A percentile compares a stretch with the other conserved stretches of the same genome.
phyloP scores from a whole-genome alignment of 2,797 vertebrate species.

The Paramormyrops hopkinsi region DNA sequence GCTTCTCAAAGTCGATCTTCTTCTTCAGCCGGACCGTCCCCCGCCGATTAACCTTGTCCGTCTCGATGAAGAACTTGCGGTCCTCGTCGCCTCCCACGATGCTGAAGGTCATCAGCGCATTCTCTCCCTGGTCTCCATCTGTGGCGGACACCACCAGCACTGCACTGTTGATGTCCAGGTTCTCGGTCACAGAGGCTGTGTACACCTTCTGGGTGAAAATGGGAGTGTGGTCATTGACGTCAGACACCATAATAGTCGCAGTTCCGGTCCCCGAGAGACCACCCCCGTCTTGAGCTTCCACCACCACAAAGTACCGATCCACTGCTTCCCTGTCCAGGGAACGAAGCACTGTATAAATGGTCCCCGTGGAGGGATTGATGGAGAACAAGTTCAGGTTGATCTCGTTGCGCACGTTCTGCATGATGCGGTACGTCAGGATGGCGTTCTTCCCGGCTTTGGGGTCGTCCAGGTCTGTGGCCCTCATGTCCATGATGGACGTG shows the following conservation, averaged over 20 bases:
- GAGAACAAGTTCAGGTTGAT: slow-evolving; percentile 82
- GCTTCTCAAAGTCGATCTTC: slow-evolving; percentile 78
- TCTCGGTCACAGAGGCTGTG: slow-evolving; percentile 64
- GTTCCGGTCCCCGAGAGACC: slow-evolving; percentile 78
- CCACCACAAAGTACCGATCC: slow-evolving; percentile 70
- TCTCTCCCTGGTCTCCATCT: slow-evolving; percentile 76
- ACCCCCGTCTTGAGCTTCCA: slow-evolving; percentile 79
- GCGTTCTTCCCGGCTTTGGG: slow-evolving; percentile 70
- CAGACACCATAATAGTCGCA: slow-evolving; percentile 74
- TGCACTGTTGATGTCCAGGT: slow-evolving; percentile 68
- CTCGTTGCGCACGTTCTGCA: slow-evolving; percentile 75
- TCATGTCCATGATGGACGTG: slow-evolving; percentile 79
- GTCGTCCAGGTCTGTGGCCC: slow-evolving; percentile 76
- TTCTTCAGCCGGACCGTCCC: slow-evolving; percentile 71
- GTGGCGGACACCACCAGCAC: slow-evolving; percentile 70
- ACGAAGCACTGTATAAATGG: slow-evolving; percentile 70
- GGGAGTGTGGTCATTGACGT: slow-evolving; percentile 80
- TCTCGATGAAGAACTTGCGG: slow-evolving; percentile 80
- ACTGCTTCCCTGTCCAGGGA: slow-evolving; percentile 74
- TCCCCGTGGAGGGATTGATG: slow-evolving; percentile 70
- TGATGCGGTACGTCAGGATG: slow-evolving; percentile 73
- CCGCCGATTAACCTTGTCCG: slow-evolving; percentile 65
- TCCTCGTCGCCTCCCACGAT: slow-evolving; percentile 75
- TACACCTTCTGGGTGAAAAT: slow-evolving; percentile 74
- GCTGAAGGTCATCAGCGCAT: slow-evolving; percentile 75